Base-by-base conservation (phyloP, 2,797 vertebrate genomes). In the Poliocrania exsul region DNA sequence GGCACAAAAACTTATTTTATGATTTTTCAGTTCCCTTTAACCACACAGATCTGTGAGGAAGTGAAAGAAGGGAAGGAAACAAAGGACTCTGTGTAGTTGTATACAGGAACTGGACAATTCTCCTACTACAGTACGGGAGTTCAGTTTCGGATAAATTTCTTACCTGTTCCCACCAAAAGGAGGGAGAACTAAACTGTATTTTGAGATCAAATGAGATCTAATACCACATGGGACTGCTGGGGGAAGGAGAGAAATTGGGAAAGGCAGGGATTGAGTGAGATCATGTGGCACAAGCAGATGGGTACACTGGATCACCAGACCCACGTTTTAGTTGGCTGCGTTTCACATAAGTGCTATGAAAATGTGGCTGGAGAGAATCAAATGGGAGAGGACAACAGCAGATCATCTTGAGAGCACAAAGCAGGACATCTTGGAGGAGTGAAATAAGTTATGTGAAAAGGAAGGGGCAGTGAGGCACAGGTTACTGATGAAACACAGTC, bases 21-120 rank as follows among this genome's bases (percentile, higher is more conserved):
- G 10, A 91, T 88, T 91, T 94, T 86, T 93, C 75, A 47, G n/a
- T 92, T 93, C 71, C 69, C 57, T 78, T 83, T 56, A 93, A 56
- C 33, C 51, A 86, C 42, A 67, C 13, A 42, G 16, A 71, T 20
- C 33, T 80, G 37, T 29, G 31, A 81, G 78, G 81, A 90, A 96
- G 40, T 44, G 69, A 86, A 81, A 89, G 79, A 82, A 47, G 25
- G 81, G 64, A 87, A 73, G 67, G 60, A 86, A 92, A 93, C 33
- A 64, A 44, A 86, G 75, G 42, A 24, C 33, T 42, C 47, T 92
- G 20, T 71, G 51, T 88, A 86, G 73, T 4, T 53, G 42, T 51
- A 79, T n/a, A 92, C 10, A 86, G 47, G 58, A 80, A 56, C 44
- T 75, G 37, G 85, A 88, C 79, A 92, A 37, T 28, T 54, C 18